Evolutionary conservation across 2,113 vertebrate genomes (phyloP).

Genomic region (Entelurus aequoreus): DNA sequence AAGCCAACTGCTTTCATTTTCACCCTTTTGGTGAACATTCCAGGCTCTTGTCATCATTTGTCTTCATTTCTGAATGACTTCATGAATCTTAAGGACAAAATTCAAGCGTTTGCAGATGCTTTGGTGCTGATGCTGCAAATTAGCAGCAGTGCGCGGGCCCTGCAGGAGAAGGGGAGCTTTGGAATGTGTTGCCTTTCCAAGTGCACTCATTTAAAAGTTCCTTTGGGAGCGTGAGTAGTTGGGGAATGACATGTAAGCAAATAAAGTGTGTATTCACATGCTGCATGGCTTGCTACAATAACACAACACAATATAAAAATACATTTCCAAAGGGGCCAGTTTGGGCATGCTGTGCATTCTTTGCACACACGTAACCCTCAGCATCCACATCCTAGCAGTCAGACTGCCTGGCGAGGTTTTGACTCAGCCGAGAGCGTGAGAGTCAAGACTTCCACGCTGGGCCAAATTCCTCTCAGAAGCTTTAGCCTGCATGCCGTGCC

Average conservation of each 20-base stretch:
- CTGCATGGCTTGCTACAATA: slow-evolving; percentile 7
- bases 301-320: slow-evolving; percentile 55
- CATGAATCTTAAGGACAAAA: too few relatives aligned
- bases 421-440: slow-evolving; percentile 18
- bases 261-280: slow-evolving; percentile 3
- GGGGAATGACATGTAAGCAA: slow-evolving; percentile 24
- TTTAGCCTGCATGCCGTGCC: slow-evolving; percentile 47
- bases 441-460: slow-evolving; percentile 28
- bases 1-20: too few relatives aligned
- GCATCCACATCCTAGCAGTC: slow-evolving; percentile 24
- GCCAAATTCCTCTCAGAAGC: slow-evolving; percentile 50
- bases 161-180: background rate
- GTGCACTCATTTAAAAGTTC: slow-evolving; percentile 35
- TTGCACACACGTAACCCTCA: slow-evolving; percentile 38
- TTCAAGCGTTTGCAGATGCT: too few relatives aligned
- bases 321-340: slow-evolving; percentile 49
- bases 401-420: slow-evolving; percentile 32
- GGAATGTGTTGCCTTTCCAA: slow-evolving; percentile 42
- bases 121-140: too few relatives aligned
- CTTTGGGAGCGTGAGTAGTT: slow-evolving; percentile 18
- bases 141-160: too few relatives aligned
- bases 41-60: too few relatives aligned
- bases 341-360: slow-evolving; percentile 46
- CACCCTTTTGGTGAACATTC: too few relatives aligned
- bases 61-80: too few relatives aligned